Base-by-base conservation (phyloP, 2,888 invertebrate species). In the Anodontia alba region DNA sequence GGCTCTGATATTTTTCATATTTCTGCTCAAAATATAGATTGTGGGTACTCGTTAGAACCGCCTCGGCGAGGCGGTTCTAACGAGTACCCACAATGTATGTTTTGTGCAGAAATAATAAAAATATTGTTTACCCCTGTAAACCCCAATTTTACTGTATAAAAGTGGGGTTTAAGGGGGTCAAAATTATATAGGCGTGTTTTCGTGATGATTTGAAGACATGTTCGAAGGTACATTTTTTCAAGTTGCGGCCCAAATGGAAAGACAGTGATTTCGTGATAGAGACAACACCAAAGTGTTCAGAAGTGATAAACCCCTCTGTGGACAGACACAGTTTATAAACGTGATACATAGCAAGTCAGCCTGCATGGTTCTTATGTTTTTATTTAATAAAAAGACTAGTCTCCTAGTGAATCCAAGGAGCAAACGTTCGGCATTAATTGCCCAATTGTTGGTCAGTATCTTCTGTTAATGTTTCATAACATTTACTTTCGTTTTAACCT, bases 221-320 rank as follows among this genome's bases (percentile, higher is more conserved):
- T n/a, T n/a, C n/a, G n/a, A n/a, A n/a, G n/a, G n/a, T n/a, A n/a
- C n/a, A n/a, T n/a, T n/a, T n/a, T n/a, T n/a, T n/a, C n/a, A n/a
- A n/a, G n/a, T n/a, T n/a, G n/a, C n/a, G n/a, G n/a, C n/a, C n/a
- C n/a, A n/a, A n/a, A n/a, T n/a, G n/a, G n/a, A n/a, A 49, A 49
- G 49, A 23, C 17, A 23, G 33, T 33, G 33, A 43, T 69, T 31
- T 20, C 23, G 73, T 74, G 70, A 70, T 73, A 62, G 42, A 42
- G 69, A 70, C 49, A 78, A 62, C 78, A 78, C 78, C 78, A 36
- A 31, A 78, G 78, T 78, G 78, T 78, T 78, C 78, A 78, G 62
- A 33, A 38, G 76, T 76, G 70, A 57, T 46, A 62, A 57, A 68
- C 12, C 20, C n/a, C n/a, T 42, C 46, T 46, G 46, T 46, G 46